Evolutionary conservation across 1,140 invertebrate species (phyloP), one percentile per base, ranked within the genome.

Genomic region (Hermetia illucens): DNA sequence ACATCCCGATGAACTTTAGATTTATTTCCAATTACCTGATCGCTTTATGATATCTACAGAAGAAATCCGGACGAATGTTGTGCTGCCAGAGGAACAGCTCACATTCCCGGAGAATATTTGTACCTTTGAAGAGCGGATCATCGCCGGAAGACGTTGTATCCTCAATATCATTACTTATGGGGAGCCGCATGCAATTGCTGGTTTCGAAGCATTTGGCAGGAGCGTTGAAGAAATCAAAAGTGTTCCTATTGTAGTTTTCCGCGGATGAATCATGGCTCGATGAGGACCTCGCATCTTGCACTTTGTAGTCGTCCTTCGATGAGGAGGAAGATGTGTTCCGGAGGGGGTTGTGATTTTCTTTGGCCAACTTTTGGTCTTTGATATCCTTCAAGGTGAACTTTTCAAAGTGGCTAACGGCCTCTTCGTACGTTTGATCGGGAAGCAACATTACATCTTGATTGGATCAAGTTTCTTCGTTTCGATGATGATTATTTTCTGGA

Each of bases 351-450:
- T 34, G 17, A 34, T 3, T 18, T 16, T 19, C 10, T 34, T 34
- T 25, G 6, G 24, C n/a, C 6, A 32, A 15, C 30, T 6, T 8
- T 25, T 25, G n/a, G 6, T 10, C 17, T 15, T 16, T 34, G n/a
- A 12, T 10, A 16, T 18, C 25, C 18, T 37, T 29, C 12, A 12
- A 16, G 22, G 3, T 24, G 12, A 12, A 47, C 34, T 41, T 50
- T 40, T 3, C 13, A 22, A 27, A 25, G 33, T 47, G 30, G 60
- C 63, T 36, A 58, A 50, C 36, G 62, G 58, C 41, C 55, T 68
- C 61, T 60, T 74, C 73, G 55, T 77, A 76, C 21, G 71, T 75
- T 53, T 76, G 71, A 60, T 76, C 73, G 38, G 74, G 73, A 44
- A 74, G 61, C 48, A 77, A 65, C 72, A 75, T 74, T 51, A 46